Evolutionary conservation across 2,113 vertebrate species (phyloP).

Genomic region (Engraulis encrasicolus): DNA sequence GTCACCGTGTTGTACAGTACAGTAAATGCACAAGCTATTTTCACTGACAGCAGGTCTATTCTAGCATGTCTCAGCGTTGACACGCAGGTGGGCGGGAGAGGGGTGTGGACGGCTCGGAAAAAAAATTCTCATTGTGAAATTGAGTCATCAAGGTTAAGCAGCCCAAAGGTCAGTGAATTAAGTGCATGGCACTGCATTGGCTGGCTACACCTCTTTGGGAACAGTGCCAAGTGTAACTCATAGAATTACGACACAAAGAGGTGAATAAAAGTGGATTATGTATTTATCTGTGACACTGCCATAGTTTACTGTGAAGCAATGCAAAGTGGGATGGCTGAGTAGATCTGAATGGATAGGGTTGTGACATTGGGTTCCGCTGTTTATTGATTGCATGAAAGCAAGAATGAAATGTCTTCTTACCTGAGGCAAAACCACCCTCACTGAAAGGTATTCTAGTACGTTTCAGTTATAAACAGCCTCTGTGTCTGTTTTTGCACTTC

Average conservation of each 20-base stretch:
- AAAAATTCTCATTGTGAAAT: not conserved
- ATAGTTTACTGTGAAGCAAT: not conserved
- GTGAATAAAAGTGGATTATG: not conserved
- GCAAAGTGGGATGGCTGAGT: not conserved
- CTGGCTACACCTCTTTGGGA: not conserved
- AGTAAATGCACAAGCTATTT: not conserved
- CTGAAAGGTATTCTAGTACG: not conserved
- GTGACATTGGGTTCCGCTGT: not conserved
- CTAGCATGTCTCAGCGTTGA: not conserved
- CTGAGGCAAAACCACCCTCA: not conserved
- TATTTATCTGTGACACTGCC: not conserved
- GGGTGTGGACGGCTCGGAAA: not conserved
- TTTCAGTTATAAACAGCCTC: not conserved
- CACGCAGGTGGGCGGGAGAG: not conserved
- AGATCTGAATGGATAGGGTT: not conserved
- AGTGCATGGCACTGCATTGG: not conserved
- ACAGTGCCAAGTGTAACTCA: not conserved
- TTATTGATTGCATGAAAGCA: not conserved
- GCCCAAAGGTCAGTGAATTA: not conserved
- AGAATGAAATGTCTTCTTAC: not conserved
- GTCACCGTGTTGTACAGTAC: not conserved
- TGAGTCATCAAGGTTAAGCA: not conserved
- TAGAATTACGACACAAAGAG: not conserved
- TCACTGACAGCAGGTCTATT: not conserved
- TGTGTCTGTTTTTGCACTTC: not conserved